These are phyloP conservation scores for Hemistola chrysoprasaria DNA, from an alignment of 2,888 invertebrate species.

Conservation along the genomic window DNA sequence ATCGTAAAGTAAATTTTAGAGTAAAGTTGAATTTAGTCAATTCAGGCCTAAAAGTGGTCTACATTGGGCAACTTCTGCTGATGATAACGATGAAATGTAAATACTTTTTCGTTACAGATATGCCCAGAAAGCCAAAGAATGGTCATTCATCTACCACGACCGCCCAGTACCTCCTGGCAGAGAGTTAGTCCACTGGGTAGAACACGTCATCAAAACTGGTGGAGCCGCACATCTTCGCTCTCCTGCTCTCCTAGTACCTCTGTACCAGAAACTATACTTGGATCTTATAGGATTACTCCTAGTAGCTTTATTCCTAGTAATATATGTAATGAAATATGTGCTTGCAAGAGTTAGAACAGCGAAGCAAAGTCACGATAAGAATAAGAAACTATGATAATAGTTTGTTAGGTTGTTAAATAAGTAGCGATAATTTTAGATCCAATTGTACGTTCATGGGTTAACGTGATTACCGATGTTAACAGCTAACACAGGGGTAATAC, in stretches of 20 bases:
- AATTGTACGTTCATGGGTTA: no score
- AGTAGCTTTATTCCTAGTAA: constrained; percentile 3
- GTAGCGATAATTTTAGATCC: no score
- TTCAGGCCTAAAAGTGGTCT: no score
- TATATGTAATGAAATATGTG: constrained; percentile 8
- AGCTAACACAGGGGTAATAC: no score
- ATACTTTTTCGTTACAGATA: constrained; percentile 24
- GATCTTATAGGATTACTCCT: constrained; percentile 28
- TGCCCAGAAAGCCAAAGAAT: constrained; percentile 31
- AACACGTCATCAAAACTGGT: constrained; percentile 33
- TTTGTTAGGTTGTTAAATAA: no score
- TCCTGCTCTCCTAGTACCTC: constrained; percentile 31
- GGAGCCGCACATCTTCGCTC: constrained; percentile 38
- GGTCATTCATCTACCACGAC: constrained; percentile 41
- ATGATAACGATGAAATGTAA: no score
- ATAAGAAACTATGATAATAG: constrained; percentile 7
- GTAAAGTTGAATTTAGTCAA: no score
- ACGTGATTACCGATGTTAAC: no score
- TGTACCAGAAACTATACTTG: constrained; percentile 38
- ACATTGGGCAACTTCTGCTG: no score
- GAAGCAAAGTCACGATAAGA: constrained; percentile 11
- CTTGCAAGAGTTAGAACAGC: constrained; percentile 1
- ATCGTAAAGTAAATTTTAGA: no score
- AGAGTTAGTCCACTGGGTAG: constrained; percentile 38
- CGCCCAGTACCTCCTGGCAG: constrained; percentile 30